These are phyloP conservation scores for Athene noctua DNA, from an alignment of 2,113 vertebrate genomes.

Conservation along the genomic window DNA sequence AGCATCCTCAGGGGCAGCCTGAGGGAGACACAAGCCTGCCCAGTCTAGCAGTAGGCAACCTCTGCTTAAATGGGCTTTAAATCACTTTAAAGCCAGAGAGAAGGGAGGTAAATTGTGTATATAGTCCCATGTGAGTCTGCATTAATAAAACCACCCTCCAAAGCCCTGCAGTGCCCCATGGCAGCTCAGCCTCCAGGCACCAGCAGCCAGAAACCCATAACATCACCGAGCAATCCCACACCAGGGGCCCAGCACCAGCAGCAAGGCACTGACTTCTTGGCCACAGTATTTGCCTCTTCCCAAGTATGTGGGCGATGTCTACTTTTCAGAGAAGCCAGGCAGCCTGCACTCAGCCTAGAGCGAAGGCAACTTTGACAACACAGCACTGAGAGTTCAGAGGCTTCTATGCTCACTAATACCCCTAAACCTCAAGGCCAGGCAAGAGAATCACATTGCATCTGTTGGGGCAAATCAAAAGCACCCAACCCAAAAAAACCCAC, in stretches of 20 bases:
- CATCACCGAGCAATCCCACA: neutral
- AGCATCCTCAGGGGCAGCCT: neutral
- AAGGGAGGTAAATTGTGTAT: neutral
- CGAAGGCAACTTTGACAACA: neutral
- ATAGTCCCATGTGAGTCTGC: neutral
- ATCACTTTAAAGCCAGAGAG: neutral
- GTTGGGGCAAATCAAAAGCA: rapidly evolving
- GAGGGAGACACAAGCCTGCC: rapidly evolving
- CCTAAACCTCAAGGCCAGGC: neutral
- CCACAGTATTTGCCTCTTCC: neutral
- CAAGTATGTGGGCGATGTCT: rapidly evolving
- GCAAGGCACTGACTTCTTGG: rapidly evolving
- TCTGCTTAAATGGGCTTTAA: neutral
- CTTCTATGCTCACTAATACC: rapidly evolving
- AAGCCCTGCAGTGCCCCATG: neutral
- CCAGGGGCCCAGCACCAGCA: rapidly evolving
- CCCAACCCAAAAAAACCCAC: neutral
- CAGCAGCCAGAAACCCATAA: neutral
- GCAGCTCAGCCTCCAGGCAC: neutral
- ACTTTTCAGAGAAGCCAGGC: neutral
- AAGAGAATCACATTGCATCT: rapidly evolving
- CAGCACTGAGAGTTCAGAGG: neutral
- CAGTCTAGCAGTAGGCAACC: neutral
- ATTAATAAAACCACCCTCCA: neutral
- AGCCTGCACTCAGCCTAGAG: neutral